Conservation (phyloP, 2,797 vertebrate genomes). For the Melanotaenia pygmaea region DNA sequence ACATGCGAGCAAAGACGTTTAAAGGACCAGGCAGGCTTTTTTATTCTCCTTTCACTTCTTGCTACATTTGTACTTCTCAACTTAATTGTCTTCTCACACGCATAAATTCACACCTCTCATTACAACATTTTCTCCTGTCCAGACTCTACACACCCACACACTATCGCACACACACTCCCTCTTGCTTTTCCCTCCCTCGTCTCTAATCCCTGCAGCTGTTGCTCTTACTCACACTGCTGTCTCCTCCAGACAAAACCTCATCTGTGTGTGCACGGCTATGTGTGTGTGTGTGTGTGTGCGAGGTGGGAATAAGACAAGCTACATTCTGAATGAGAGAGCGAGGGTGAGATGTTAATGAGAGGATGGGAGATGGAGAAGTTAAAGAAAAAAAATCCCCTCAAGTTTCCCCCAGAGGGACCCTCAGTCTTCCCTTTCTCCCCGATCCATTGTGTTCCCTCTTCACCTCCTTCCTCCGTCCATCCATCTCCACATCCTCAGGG, state of each 20-base stretch:
- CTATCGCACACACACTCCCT: constrained; percentile 31
- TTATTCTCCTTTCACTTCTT: constrained; percentile 23
- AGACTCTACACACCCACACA: constrained; percentile 22
- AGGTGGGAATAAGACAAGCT: constrained; percentile 36
- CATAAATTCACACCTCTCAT: constrained; percentile 23
- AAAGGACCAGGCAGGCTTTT: not conserved
- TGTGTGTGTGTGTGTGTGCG: constrained; percentile 19
- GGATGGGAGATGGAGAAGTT: constrained; percentile 45
- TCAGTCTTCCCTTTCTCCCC: constrained; percentile 62
- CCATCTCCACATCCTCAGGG: constrained; percentile 70
- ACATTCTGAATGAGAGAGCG: constrained; percentile 27
- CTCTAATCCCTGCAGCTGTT: constrained; percentile 80
- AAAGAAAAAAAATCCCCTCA: constrained; percentile 50
- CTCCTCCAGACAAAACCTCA: constrained; percentile 63
- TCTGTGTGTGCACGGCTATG: constrained; percentile 24
- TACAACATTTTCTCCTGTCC: constrained; percentile 21
- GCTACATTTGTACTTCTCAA: constrained; percentile 23
- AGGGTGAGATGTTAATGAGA: constrained; percentile 54
- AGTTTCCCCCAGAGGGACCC: constrained; percentile 53
- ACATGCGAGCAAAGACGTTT: not conserved
- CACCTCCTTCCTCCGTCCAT: constrained; percentile 75
- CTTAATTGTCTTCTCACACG: constrained; percentile 23
- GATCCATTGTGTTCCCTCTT: constrained; percentile 73
- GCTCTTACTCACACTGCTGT: constrained; percentile 65
- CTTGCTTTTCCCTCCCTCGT: constrained; percentile 55